Percentiles rank a stretch among this genome's conserved stretches.
phyloP scores from a whole-genome alignment of 2,797 vertebrate genomes.

The Pipistrellus nathusii region DNA sequence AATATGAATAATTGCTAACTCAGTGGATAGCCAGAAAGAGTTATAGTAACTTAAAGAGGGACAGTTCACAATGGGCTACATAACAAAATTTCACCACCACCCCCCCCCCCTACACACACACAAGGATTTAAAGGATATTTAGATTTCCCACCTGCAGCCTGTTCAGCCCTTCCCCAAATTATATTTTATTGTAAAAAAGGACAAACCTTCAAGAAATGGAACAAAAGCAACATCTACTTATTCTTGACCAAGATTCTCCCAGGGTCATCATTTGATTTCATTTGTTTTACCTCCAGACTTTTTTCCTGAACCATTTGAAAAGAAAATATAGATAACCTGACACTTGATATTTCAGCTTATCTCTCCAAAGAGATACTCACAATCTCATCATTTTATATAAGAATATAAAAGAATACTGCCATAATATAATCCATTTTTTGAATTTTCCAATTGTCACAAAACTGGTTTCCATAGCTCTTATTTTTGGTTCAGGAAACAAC shows the following conservation, averaged over 20 bases:
- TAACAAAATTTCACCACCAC: background rate
- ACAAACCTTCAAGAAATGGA: background rate
- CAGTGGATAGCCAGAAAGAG: background rate
- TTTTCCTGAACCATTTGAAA: background rate
- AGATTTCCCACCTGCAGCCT: background rate
- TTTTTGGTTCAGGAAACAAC: background rate
- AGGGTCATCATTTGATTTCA: background rate
- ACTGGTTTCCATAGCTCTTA: background rate
- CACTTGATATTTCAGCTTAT: background rate
- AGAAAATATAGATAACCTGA: background rate
- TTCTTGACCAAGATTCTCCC: background rate
- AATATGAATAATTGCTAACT: background rate
- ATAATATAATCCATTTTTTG: background rate
- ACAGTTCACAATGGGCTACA: background rate
- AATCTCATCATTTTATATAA: background rate
- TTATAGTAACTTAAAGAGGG: background rate
- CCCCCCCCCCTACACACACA: background rate
- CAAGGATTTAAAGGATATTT: background rate
- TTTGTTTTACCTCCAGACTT: background rate
- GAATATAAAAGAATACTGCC: background rate
- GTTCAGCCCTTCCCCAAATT: background rate
- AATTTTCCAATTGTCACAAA: background rate
- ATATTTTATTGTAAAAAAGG: constrained; percentile 52
- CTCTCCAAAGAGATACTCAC: background rate
- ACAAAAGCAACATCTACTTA: background rate